A percentile compares a stretch with the other conserved stretches of the same genome.
Conservation (phyloP, 2,113 vertebrate species). For the Lucifuga dentata region DNA sequence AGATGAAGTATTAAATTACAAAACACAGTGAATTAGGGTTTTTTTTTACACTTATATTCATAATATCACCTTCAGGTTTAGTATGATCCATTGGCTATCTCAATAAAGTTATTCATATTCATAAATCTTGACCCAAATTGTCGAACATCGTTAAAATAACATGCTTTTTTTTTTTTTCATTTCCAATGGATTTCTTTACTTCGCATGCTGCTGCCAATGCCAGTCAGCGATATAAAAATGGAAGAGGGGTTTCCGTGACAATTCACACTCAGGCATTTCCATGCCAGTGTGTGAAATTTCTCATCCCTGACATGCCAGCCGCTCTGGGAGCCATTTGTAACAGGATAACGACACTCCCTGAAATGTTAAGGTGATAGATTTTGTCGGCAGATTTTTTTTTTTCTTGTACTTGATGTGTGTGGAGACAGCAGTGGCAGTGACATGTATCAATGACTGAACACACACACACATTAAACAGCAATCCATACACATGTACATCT, state of each 20-base stretch:
- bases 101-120: too few relatives aligned
- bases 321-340: slow-evolving; percentile 62
- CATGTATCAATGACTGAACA: not conserved
- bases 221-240: slow-evolving; percentile 47
- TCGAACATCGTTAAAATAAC: slow-evolving; percentile 19
- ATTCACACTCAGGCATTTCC: slow-evolving; percentile 35
- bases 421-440: slow-evolving; percentile 5
- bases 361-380: slow-evolving; percentile 56
- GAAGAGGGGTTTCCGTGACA: slow-evolving; percentile 31
- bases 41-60: too few relatives aligned
- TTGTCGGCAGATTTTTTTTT: slow-evolving; percentile 35
- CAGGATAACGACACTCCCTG: slow-evolving; percentile 49
- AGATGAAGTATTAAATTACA: not conserved
- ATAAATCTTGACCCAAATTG: too few relatives aligned
- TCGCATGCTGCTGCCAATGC: slow-evolving; percentile 8
- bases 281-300: slow-evolving; percentile 55
- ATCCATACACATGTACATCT: not conserved
- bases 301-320: slow-evolving; percentile 56
- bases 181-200: slow-evolving; percentile 20
- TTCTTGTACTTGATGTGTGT: slow-evolving; percentile 3
- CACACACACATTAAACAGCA: not conserved
- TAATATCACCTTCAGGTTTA: too few relatives aligned
- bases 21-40: too few relatives aligned
- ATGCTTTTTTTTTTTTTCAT: not conserved
- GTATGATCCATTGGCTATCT: too few relatives aligned